phyloP scores from a whole-genome alignment of 2,888 invertebrate genomes.

The Eupsilia transversa region DNA sequence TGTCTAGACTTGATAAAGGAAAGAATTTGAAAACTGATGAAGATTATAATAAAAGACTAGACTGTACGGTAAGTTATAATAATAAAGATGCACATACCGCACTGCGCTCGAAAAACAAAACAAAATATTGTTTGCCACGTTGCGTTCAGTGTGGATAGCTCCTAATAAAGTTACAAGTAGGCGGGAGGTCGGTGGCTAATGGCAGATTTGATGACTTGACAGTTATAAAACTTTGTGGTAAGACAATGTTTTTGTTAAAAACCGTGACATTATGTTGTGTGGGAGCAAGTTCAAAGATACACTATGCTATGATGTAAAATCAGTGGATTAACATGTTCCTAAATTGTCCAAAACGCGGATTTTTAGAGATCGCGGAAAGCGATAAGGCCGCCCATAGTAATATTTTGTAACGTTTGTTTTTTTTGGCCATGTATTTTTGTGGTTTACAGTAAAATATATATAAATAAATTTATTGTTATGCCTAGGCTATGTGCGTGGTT shows the following conservation, averaged over 20 bases:
- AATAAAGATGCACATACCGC: background rate
- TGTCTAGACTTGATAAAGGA: no score
- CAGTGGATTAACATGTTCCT: no score
- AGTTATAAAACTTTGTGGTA: background rate
- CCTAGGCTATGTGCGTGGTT: background rate
- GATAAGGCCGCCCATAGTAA: no score
- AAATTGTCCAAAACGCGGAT: background rate
- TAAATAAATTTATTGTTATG: background rate
- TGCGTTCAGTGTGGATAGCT: background rate
- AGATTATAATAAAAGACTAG: no score
- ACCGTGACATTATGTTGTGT: background rate
- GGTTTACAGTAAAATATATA: no score
- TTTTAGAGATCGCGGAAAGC: no score
- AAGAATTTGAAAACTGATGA: no score
- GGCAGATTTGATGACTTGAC: constrained; percentile 6
- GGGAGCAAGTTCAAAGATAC: background rate
- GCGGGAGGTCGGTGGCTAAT: background rate
- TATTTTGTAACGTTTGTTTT: no score
- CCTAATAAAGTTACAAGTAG: background rate
- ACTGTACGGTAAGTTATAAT: background rate
- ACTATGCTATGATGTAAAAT: background rate
- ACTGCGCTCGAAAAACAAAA: background rate
- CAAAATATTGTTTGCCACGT: background rate
- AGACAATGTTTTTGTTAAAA: background rate
- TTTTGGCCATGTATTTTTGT: no score